Percentiles rank a stretch among this genome's conserved stretches.
These are phyloP conservation scores for Meles meles DNA, from an alignment of 2,113 vertebrate species.

Conservation along the genomic window DNA sequence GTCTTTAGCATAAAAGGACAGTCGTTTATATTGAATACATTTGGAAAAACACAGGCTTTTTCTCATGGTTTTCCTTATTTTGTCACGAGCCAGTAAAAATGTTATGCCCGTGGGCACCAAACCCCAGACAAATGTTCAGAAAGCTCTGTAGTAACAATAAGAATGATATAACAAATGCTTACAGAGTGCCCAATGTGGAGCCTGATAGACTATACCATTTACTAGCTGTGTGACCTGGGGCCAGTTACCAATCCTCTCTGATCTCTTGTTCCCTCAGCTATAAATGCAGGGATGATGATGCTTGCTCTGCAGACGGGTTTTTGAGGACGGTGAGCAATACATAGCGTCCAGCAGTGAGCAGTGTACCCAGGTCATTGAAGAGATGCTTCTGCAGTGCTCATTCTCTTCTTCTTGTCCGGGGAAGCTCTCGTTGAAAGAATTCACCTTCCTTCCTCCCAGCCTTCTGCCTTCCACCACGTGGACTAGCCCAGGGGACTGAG, in stretches of 20 bases:
- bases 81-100: slow-evolving; percentile 7
- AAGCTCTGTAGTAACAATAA: neutral
- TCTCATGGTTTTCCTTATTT: slow-evolving; percentile 13
- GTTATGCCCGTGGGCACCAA: neutral
- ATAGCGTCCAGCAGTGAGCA: neutral
- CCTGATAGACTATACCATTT: neutral
- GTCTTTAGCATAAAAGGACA: slow-evolving; percentile 52
- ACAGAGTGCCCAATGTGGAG: neutral
- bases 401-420: neutral
- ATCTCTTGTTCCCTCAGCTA: neutral
- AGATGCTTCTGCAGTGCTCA: neutral
- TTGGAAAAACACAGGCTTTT: slow-evolving; percentile 45
- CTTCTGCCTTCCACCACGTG: neutral
- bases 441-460: neutral
- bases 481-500: neutral
- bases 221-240: slow-evolving; percentile 13
- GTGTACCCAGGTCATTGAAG: neutral
- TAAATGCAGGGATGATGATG: neutral
- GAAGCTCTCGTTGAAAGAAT: neutral
- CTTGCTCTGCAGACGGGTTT: neutral
- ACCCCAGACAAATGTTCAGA: neutral
- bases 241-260: slow-evolving; percentile 25
- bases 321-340: neutral
- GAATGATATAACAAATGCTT: neutral
- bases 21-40: slow-evolving; percentile 35